Conservation (phyloP, 1,140 invertebrate species). For the Acyrthosiphon pisum region DNA sequence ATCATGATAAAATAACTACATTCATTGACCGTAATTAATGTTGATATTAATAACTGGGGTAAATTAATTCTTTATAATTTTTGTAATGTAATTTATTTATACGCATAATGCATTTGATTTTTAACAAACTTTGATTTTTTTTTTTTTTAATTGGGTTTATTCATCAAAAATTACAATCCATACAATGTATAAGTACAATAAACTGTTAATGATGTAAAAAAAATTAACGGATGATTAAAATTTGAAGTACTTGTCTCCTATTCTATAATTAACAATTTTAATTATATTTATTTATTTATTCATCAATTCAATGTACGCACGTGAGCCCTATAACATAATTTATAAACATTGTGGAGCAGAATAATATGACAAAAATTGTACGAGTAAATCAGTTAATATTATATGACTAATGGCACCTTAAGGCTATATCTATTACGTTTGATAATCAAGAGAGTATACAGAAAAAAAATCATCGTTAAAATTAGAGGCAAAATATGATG, state of each 20-base stretch:
- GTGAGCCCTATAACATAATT: background rate
- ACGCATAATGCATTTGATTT: background rate
- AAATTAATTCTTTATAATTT: background rate
- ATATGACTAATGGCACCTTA: background rate
- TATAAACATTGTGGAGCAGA: background rate
- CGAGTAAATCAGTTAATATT: background rate
- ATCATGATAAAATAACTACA: background rate
- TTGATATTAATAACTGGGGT: background rate
- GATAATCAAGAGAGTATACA: background rate
- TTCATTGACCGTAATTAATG: background rate
- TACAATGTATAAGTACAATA: background rate
- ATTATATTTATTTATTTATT: slow-evolving; percentile 5
- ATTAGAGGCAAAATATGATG: background rate
- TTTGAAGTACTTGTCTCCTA: background rate
- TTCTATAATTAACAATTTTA: background rate
- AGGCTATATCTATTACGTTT: background rate
- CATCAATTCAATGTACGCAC: background rate
- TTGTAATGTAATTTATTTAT: background rate
- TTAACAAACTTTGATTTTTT: background rate
- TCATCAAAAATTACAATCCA: background rate
- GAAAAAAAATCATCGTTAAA: background rate
- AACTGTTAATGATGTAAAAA: background rate
- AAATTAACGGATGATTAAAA: background rate
- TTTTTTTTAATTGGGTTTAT: background rate
- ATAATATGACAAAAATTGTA: too few species aligned